A percentile compares a stretch with the other conserved stretches of the same genome.
These are phyloP conservation scores for Phyllotis vaccarum DNA, from an alignment of 2,797 vertebrate species.

Conservation along the genomic window DNA sequence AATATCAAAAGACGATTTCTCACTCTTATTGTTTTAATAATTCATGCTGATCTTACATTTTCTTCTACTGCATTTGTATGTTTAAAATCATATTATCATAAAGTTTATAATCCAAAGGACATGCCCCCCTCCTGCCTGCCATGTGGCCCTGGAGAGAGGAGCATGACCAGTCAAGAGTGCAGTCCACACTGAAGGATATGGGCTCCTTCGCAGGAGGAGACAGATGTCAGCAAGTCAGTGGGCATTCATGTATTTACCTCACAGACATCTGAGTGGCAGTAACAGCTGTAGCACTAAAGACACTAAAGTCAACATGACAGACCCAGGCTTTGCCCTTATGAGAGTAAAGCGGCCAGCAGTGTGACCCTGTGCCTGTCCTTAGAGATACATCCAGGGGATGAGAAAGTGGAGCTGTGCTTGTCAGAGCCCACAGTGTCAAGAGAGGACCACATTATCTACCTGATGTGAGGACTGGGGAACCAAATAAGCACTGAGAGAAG, in stretches of 20 bases:
- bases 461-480: not conserved
- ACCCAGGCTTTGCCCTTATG: not conserved
- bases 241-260: not conserved
- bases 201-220: not conserved
- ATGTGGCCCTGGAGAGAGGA: not conserved
- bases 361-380: not conserved
- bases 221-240: not conserved
- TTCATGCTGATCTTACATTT: not conserved
- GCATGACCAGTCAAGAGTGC: not conserved
- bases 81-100: conserved; percentile 56
- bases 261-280: not conserved
- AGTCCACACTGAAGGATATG: not conserved
- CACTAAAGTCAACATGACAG: not conserved
- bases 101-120: not conserved
- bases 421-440: not conserved
- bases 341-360: no score
- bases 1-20: not conserved
- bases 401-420: not conserved
- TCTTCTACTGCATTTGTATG: not conserved
- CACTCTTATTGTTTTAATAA: conserved; percentile 42
- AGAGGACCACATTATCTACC: not conserved
- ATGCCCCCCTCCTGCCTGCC: conserved; percentile 16
- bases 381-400: not conserved
- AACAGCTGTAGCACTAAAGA: not conserved
- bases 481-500: not conserved